Conservation (phyloP, 2,797 vertebrate species). For the Microchirus variegatus region DNA sequence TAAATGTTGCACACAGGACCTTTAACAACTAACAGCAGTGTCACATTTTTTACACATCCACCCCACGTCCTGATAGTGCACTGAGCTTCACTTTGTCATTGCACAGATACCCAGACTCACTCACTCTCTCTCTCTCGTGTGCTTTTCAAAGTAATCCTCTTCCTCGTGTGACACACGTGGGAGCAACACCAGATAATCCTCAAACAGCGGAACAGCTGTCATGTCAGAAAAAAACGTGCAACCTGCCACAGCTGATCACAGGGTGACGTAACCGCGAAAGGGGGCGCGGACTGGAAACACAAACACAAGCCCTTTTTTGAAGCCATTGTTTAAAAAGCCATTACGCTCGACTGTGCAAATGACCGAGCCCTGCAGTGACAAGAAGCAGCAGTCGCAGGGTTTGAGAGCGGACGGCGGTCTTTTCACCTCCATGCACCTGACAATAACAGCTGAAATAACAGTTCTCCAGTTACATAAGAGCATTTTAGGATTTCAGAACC, state of each 20-base stretch:
- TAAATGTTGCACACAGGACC: too few species aligned
- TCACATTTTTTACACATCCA: too few species aligned
- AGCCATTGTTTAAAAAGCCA: slow-evolving; percentile 24
- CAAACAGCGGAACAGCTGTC: slow-evolving; percentile 67
- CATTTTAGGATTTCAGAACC: slow-evolving; percentile 65
- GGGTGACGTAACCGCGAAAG: slow-evolving; percentile 33
- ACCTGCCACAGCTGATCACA: slow-evolving; percentile 32
- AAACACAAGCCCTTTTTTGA: slow-evolving; percentile 12
- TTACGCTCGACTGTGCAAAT: slow-evolving; percentile 20
- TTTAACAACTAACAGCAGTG: too few species aligned
- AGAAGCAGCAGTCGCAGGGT: too few species aligned
- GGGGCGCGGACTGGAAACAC: slow-evolving; percentile 10
- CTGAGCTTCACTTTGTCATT: not conserved
- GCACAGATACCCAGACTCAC: slow-evolving; percentile 29
- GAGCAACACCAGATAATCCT: slow-evolving; percentile 67
- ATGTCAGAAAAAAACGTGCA: slow-evolving; percentile 65
- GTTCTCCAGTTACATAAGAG: slow-evolving; percentile 61
- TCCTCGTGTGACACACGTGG: slow-evolving; percentile 56
- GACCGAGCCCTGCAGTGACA: slow-evolving; percentile 10
- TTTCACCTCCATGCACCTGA: slow-evolving; percentile 20
- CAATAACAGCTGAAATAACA: too few species aligned
- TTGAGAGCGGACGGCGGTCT: slow-evolving; percentile 9
- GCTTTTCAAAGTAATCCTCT: slow-evolving; percentile 67
- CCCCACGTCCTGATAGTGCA: too few species aligned
- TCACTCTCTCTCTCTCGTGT: not conserved